Conservation (phyloP, 2,888 invertebrate genomes). For the Aethes cnicana region DNA sequence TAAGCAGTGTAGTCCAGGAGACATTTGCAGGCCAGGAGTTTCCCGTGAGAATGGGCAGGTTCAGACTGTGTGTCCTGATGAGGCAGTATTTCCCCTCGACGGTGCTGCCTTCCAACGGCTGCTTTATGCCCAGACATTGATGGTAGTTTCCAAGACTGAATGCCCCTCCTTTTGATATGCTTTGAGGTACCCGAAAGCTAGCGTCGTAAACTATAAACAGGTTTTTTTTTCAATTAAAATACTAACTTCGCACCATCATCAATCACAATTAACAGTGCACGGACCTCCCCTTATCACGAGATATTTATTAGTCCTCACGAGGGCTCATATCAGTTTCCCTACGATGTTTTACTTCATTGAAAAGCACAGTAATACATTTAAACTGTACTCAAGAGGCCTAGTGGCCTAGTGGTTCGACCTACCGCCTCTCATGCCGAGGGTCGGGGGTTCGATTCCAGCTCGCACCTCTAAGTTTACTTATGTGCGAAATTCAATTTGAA, state of each 20-base stretch:
- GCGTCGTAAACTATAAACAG: conserved; percentile 27
- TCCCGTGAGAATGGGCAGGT: not conserved
- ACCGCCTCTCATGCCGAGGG: too few species aligned
- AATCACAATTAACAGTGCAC: not conserved
- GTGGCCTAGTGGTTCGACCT: too few species aligned
- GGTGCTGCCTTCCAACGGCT: not conserved
- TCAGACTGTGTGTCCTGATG: conserved; percentile 1
- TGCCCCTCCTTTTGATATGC: conserved; percentile 12
- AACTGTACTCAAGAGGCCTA: too few species aligned
- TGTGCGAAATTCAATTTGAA: too few species aligned
- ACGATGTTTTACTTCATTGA: too few species aligned
- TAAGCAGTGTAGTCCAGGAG: not conserved
- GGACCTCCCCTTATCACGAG: not conserved
- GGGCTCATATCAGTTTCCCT: too few species aligned
- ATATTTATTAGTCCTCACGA: too few species aligned
- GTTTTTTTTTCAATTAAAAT: not conserved
- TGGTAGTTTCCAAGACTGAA: conserved; percentile 23
- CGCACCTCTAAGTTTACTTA: too few species aligned
- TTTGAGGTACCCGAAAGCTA: conserved; percentile 31
- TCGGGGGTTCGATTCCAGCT: too few species aligned
- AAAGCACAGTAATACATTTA: too few species aligned
- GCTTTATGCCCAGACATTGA: conserved; percentile 29
- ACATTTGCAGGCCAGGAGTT: conserved; percentile 3
- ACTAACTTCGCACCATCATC: not conserved
- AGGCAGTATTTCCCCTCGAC: conserved; percentile 18